These are phyloP conservation scores for Rutilus rutilus DNA, from an alignment of 2,113 vertebrate genomes.

Conservation along the genomic window DNA sequence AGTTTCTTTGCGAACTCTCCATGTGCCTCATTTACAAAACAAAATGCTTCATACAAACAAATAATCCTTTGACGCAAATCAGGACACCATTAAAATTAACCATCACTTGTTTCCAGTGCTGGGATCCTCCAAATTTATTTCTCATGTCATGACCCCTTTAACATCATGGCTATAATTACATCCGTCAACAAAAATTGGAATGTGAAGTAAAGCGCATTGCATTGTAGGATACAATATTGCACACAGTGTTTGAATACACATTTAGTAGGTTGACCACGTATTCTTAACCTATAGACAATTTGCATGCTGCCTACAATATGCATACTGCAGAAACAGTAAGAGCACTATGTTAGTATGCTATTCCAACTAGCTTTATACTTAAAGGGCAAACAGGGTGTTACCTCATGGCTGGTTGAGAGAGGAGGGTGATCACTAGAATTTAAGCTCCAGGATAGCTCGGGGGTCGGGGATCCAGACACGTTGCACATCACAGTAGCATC, in stretches of 20 bases:
- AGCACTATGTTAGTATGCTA: not conserved
- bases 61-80: no score
- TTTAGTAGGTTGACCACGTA: not conserved
- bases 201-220: not conserved
- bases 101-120: no score
- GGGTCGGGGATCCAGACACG: conserved; percentile 83
- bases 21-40: no score
- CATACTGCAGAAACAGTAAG: not conserved
- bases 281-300: not conserved
- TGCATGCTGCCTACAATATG: not conserved
- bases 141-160: no score
- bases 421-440: conserved; percentile 67
- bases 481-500: conserved; percentile 83
- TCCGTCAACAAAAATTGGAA: no score
- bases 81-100: no score
- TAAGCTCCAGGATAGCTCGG: conserved; percentile 86
- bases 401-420: conserved; percentile 84
- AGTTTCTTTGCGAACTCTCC: no score
- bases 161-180: no score
- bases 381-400: conserved; percentile 68
- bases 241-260: not conserved
- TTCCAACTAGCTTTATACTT: not conserved
- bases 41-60: no score
- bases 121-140: no score
- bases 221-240: not conserved